Percentiles rank a stretch among this genome's conserved stretches.
phyloP scores from a whole-genome alignment of 2,888 invertebrate species.

The Cerastis rubricosa region DNA sequence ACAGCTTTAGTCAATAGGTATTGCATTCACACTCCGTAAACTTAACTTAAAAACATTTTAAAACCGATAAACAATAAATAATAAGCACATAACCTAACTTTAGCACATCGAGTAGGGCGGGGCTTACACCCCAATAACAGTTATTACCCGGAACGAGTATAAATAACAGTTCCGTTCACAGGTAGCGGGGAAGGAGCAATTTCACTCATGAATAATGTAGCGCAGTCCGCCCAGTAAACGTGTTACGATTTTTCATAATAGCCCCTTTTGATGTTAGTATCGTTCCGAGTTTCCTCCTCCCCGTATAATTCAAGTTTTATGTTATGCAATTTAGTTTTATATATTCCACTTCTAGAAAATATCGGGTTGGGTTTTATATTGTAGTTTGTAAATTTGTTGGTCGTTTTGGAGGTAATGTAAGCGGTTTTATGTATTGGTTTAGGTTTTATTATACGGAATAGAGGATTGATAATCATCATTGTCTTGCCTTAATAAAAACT shows the following conservation, averaged over 20 bases:
- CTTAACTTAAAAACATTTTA: slow-evolving; percentile 4
- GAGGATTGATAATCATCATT: neutral
- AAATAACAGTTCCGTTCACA: slow-evolving; percentile 82
- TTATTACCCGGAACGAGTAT: slow-evolving; percentile 80
- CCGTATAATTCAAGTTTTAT: slow-evolving; percentile 79
- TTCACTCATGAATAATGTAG: slow-evolving; percentile 88
- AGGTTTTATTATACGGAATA: neutral
- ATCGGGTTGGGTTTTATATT: slow-evolving; percentile 55
- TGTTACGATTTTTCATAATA: slow-evolving; percentile 91
- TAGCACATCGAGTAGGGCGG: slow-evolving; percentile 74
- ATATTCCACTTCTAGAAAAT: slow-evolving; percentile 71
- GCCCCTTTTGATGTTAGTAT: slow-evolving; percentile 84
- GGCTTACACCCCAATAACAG: slow-evolving; percentile 79
- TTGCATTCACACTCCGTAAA: neutral
- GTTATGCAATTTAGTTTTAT: slow-evolving; percentile 85
- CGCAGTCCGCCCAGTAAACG: slow-evolving; percentile 87
- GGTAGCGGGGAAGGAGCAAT: slow-evolving; percentile 83
- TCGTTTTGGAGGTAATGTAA: slow-evolving; percentile 3
- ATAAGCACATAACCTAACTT: slow-evolving; percentile 66
- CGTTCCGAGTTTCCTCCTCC: slow-evolving; percentile 65
- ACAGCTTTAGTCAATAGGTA: neutral
- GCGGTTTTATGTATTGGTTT: neutral
- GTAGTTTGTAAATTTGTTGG: slow-evolving; percentile 51
- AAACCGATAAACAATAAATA: slow-evolving; percentile 56
- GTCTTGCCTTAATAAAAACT: neutral